These are phyloP conservation scores for Elachura formosa DNA, from an alignment of 2,113 vertebrate genomes.

Conservation along the genomic window DNA sequence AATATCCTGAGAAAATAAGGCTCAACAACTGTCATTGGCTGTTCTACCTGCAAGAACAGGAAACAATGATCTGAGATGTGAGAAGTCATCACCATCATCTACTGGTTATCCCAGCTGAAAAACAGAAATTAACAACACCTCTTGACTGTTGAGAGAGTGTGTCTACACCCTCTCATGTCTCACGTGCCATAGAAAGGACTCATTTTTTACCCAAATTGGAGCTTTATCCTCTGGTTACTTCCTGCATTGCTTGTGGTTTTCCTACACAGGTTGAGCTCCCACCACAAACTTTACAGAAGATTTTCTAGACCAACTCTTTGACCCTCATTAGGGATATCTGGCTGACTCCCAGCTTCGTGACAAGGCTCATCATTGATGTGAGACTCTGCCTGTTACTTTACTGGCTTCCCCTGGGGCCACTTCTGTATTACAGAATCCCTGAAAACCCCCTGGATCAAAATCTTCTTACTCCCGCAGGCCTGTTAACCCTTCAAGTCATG, in stretches of 20 bases:
- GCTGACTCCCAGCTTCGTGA: not conserved
- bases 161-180: not conserved
- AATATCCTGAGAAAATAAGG: not conserved
- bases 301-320: not conserved
- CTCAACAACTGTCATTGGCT: not conserved
- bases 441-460: rapidly evolving
- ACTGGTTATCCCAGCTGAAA: not conserved
- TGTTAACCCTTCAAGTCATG: not conserved
- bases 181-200: not conserved
- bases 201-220: not conserved
- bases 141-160: not conserved
- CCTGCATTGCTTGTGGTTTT: not conserved
- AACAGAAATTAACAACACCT: not conserved
- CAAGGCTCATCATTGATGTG: not conserved
- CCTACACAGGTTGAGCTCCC: not conserved
- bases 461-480: not conserved
- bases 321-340: not conserved
- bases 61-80: not conserved
- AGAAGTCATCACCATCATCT: not conserved
- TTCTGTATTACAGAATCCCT: not conserved
- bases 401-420: too few relatives aligned
- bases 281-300: not conserved
- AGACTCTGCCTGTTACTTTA: not conserved
- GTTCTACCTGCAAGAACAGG: not conserved
- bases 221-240: not conserved